Evolutionary conservation across 2,888 invertebrate genomes (phyloP), one percentile per base, ranked within the genome.

Genomic region (Synergus gifuensis): DNA sequence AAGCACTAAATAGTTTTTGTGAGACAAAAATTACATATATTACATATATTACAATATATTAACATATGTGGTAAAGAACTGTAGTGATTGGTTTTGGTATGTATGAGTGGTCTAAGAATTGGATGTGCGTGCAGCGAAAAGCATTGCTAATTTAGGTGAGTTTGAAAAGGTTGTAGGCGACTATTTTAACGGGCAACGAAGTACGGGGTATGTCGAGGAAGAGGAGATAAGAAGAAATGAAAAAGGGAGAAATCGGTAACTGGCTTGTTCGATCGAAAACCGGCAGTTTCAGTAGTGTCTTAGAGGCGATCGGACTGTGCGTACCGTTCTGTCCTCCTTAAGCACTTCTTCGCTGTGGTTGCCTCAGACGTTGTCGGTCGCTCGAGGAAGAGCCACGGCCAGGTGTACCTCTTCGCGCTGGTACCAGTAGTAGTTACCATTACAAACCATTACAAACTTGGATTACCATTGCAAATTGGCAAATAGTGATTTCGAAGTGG

Each of bases 291-390:
- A 91, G 91, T 90, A 89, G 91, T 91, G 90, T 89, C 89, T 87
- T 89, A 88, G 88, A 88, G 88, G 86, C 89, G 89, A 91, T 91
- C 91, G 89, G 87, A 88, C 88, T 89, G 89, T 91, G 91, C 91
- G 91, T 92, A 92, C 92, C 91, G 92, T 92, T 90, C 90, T 92
- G 91, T 91, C 91, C 92, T 91, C 91, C 91, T 91, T 91, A 90
- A 88, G 87, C 86, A 87, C 86, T 85, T 87, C 87, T 86, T 82
- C 81, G 85, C 87, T 86, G 86, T 82, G 85, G 89, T 88, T 88
- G 86, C 87, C 89, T 90, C 89, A 89, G 91, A 90, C 90, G 90
- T 88, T 87, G 88, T 90, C 90, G 90, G 89, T 90, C 91, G 88
- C 85, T 89, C 88, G 89, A 86, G 88, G 90, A 91, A 91, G 90